phyloP scores from a whole-genome alignment of 2,888 invertebrate species.

The Frankliniella fusca region DNA sequence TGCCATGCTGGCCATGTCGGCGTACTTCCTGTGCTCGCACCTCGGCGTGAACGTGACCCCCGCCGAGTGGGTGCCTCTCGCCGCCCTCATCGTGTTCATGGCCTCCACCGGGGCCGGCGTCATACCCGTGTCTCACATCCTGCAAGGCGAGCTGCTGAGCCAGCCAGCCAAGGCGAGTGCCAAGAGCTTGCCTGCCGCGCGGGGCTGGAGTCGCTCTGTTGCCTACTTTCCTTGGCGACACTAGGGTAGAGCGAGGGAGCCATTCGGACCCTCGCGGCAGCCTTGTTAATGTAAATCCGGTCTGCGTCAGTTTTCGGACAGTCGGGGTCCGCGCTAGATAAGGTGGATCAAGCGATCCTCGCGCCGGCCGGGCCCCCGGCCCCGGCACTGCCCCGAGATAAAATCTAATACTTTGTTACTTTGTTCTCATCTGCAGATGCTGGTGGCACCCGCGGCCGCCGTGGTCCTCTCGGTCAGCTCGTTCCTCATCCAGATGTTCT shows the following conservation, averaged over 20 bases:
- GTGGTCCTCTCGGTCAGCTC: not conserved
- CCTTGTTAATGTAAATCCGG: too few relatives aligned
- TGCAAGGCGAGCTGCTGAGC: conserved; percentile 8
- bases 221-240: too few relatives aligned
- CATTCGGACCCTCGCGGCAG: too few relatives aligned
- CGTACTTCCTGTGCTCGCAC: not conserved
- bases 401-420: too few relatives aligned
- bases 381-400: not conserved
- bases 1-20: conserved; percentile 11
- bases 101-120: not conserved
- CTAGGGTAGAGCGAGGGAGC: too few relatives aligned
- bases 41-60: not conserved
- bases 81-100: not conserved
- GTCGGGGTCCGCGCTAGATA: not conserved
- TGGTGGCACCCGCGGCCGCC: not conserved
- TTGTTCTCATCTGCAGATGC: too few relatives aligned
- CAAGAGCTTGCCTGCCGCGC: too few relatives aligned
- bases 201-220: too few relatives aligned
- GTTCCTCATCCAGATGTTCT: not conserved
- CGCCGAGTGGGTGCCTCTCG: not conserved
- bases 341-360: too few relatives aligned
- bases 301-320: not conserved
- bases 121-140: conserved; percentile 5
- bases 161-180: not conserved
- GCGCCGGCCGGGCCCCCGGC: not conserved